These are phyloP conservation scores for Chloroceryle aenea DNA, from an alignment of 2,113 vertebrate genomes.

Conservation along the genomic window DNA sequence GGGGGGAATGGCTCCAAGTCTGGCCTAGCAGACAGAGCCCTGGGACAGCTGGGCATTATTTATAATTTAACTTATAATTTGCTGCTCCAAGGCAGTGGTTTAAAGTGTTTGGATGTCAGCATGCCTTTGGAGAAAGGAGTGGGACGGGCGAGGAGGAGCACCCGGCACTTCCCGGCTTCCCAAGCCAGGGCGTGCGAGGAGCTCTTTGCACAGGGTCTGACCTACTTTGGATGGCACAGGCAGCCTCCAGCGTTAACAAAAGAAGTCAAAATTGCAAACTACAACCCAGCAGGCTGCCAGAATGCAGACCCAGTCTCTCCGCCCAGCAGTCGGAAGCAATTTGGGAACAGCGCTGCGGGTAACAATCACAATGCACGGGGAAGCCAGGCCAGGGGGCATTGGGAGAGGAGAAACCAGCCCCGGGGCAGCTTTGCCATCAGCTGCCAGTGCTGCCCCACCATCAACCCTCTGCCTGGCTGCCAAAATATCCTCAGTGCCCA, in stretches of 20 bases:
- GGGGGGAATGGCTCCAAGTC: not conserved
- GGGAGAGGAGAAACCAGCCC: not conserved
- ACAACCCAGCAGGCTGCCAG: not conserved
- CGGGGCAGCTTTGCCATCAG: not conserved
- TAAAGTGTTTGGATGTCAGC: constrained; percentile 24
- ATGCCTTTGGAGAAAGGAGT: constrained; percentile 17
- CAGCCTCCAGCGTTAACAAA: not conserved
- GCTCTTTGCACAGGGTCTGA: constrained; percentile 38
- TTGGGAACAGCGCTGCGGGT: not conserved
- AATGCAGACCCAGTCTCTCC: not conserved
- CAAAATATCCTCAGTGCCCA: rapidly evolving
- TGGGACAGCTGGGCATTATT: not conserved
- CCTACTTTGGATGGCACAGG: constrained; percentile 51
- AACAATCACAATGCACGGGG: not conserved
- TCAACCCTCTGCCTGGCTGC: not conserved
- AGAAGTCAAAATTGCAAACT: not conserved
- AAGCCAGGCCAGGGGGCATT: not conserved
- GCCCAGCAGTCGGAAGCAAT: constrained; percentile 23
- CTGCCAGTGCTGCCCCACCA: not conserved
- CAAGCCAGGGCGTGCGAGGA: not conserved
- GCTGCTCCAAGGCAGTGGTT: not conserved
- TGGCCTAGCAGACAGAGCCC: not conserved
- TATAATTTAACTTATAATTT: constrained; percentile 27
- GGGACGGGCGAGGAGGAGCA: not conserved
- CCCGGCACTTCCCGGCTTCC: not conserved